Conservation (phyloP, 64 coral and sea anemone species). For the Pocillopora verrucosa region DNA sequence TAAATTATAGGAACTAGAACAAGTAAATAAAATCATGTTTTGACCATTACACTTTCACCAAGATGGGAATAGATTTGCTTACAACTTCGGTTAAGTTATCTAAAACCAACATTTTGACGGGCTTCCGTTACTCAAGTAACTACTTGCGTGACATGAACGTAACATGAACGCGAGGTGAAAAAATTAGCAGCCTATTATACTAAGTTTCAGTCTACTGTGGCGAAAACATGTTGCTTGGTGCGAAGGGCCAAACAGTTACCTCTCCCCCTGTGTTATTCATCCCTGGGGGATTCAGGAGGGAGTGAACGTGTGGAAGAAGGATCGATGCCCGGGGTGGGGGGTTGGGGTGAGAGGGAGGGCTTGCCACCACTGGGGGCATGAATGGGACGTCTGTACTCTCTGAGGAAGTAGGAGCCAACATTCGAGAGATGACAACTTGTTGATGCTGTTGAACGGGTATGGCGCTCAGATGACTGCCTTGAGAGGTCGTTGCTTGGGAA, state of each 20-base stretch:
- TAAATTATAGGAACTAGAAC: too few relatives aligned
- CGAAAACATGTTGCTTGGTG: background rate
- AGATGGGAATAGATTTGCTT: background rate
- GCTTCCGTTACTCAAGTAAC: background rate
- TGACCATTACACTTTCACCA: background rate
- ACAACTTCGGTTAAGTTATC: background rate
- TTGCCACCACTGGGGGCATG: background rate
- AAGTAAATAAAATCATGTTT: too few relatives aligned
- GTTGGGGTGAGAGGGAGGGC: background rate
- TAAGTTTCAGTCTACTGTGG: background rate
- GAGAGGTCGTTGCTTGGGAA: background rate
- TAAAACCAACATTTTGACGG: background rate
- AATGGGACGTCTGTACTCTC: conserved; percentile 11
- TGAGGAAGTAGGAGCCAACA: background rate
- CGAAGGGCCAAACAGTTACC: conserved; percentile 29
- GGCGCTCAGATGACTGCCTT: background rate
- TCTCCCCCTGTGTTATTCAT: conserved; percentile 1
- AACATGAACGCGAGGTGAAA: background rate
- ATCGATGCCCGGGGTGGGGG: background rate
- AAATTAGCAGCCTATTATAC: too few relatives aligned
- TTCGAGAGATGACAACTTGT: conserved; percentile 28
- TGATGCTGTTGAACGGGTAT: conserved; percentile 28
- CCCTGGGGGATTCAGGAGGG: conserved; percentile 9
- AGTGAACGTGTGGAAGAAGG: conserved; percentile 37
- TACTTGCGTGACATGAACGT: too few relatives aligned